Evolutionary conservation across 2,888 invertebrate genomes (phyloP).

Genomic region (Punctoribates punctum): DNA sequence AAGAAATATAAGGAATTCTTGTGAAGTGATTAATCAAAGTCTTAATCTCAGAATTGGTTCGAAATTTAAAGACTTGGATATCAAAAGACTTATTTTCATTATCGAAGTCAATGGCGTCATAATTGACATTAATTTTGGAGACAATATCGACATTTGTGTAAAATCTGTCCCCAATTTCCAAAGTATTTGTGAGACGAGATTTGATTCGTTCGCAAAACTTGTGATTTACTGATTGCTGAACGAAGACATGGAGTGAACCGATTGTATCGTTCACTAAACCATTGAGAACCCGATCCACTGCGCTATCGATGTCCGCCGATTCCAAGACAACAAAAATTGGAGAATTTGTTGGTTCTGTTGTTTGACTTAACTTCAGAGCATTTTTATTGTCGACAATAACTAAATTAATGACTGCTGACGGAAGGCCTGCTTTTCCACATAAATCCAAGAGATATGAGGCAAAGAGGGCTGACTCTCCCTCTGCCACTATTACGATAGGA

Average conservation of each 20-base stretch:
- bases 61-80: conserved; percentile 7
- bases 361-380: background rate
- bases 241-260: conserved; percentile 10
- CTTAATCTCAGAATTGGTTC: background rate
- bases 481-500: conserved; percentile 3
- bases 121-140: background rate
- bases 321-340: background rate
- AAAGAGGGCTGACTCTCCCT: background rate
- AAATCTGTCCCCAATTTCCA: conserved; percentile 7
- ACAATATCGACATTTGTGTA: background rate
- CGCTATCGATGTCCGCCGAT: conserved; percentile 24
- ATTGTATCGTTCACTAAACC: background rate
- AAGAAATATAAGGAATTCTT: background rate
- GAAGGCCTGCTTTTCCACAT: background rate
- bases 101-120: conserved; percentile 28
- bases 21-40: conserved; percentile 25
- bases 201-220: conserved; percentile 6
- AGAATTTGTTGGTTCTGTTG: background rate
- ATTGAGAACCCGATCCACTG: background rate
- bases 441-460: conserved; percentile 11
- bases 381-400: background rate
- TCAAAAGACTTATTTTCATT: conserved; percentile 3
- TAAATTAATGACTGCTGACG: background rate
- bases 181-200: background rate
- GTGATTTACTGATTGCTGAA: conserved; percentile 22